Evolutionary conservation across 2,888 invertebrate genomes (phyloP).

Genomic region (Chrysomela aeneicollis): DNA sequence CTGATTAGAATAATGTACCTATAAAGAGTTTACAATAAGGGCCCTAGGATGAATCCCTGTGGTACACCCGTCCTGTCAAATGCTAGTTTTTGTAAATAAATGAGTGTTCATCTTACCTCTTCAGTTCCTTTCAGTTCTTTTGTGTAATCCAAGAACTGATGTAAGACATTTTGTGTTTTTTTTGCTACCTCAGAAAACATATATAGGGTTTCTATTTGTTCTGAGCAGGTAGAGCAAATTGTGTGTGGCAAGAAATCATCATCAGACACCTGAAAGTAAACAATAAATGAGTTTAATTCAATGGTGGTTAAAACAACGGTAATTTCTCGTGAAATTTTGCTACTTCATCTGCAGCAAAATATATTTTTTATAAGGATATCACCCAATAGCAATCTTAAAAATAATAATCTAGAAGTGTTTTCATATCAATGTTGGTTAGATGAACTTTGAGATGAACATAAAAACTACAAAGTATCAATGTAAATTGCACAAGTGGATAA

Average conservation of each 20-base stretch:
- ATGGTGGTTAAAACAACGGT: not conserved
- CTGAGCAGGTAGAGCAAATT: constrained; percentile 79
- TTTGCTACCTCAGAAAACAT: constrained; percentile 80
- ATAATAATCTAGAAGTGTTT: too few species aligned
- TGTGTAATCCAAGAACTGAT: constrained; percentile 78
- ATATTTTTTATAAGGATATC: too few species aligned
- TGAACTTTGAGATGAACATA: too few species aligned
- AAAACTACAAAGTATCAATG: too few species aligned
- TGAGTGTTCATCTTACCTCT: constrained; percentile 65
- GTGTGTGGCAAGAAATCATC: constrained; percentile 79
- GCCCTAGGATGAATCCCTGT: not conserved
- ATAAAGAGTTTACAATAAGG: too few species aligned
- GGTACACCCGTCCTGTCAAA: not conserved
- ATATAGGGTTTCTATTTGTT: constrained; percentile 78
- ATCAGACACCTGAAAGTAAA: constrained; percentile 71
- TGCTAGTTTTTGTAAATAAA: constrained; percentile 15
- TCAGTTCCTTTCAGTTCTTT: constrained; percentile 71
- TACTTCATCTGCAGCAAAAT: too few species aligned
- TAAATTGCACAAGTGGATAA: too few species aligned
- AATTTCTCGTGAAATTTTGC: too few species aligned
- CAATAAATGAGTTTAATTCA: constrained; percentile 13
- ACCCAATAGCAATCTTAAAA: too few species aligned
- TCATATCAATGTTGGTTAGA: too few species aligned
- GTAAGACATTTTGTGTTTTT: constrained; percentile 77
- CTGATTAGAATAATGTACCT: too few species aligned